Percentiles rank a stretch among this genome's conserved stretches.
These are phyloP conservation scores for Plectropomus leopardus DNA, from an alignment of 2,113 vertebrate genomes.

Conservation along the genomic window DNA sequence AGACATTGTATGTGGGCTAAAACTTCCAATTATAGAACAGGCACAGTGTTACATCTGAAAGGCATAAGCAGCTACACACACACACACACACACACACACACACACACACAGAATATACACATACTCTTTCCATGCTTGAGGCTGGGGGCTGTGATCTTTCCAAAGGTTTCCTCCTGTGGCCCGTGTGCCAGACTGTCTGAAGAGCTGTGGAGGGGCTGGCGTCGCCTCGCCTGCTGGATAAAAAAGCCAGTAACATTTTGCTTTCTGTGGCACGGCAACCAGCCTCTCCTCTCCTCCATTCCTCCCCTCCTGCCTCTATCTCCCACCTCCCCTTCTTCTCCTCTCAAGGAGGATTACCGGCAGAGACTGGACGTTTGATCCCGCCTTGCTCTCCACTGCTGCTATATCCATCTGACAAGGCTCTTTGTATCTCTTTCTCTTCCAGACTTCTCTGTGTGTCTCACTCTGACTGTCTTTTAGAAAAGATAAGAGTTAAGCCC, in stretches of 20 bases:
- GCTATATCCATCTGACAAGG: constrained; percentile 71
- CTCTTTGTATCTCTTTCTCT: constrained; percentile 56
- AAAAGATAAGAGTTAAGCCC: constrained; percentile 51
- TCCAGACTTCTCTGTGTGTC: constrained; percentile 30
- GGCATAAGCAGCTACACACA: constrained; percentile 54
- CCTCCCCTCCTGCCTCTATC: constrained; percentile 26
- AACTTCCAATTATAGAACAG: constrained; percentile 59
- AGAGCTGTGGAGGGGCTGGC: constrained; percentile 65
- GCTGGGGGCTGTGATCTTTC: constrained; percentile 75
- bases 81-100: not conserved
- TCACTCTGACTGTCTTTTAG: constrained; percentile 38
- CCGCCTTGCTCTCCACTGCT: constrained; percentile 53
- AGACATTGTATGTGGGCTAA: constrained; percentile 39
- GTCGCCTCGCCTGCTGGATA: constrained; percentile 57
- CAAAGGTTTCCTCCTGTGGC: constrained; percentile 76
- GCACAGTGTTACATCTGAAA: constrained; percentile 52
- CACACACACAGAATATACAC: constrained; percentile 25
- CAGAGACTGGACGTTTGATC: constrained; percentile 79
- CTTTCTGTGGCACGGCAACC: constrained; percentile 63
- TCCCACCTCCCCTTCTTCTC: constrained; percentile 16
- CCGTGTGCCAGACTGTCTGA: constrained; percentile 78
- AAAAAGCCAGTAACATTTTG: constrained; percentile 64
- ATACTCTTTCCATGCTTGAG: constrained; percentile 64
- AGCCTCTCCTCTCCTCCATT: constrained; percentile 14
- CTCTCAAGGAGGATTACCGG: constrained; percentile 76